These are phyloP conservation scores for Sebastes nivosus DNA, from an alignment of 2,797 vertebrate species.

Conservation along the genomic window DNA sequence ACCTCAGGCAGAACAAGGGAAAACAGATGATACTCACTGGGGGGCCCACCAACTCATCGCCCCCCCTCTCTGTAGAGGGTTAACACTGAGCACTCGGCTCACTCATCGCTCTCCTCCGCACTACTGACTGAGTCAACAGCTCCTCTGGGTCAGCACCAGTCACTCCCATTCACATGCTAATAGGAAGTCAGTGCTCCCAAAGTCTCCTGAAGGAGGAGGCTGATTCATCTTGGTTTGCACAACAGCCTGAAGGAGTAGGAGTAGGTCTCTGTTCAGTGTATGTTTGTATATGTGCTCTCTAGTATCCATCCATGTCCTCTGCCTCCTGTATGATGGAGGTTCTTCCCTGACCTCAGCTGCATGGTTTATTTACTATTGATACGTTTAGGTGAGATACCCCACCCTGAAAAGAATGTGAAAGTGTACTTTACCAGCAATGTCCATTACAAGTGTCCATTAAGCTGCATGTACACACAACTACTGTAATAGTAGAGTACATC, in stretches of 20 bases:
- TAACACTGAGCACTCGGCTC: slow-evolving; percentile 7
- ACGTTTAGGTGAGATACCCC: neutral
- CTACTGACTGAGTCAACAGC: slow-evolving; percentile 53
- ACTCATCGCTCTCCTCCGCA: slow-evolving; percentile 42
- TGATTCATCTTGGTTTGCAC: slow-evolving; percentile 30
- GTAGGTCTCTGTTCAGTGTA: neutral
- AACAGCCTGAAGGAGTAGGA: slow-evolving; percentile 10
- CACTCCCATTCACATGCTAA: slow-evolving; percentile 11
- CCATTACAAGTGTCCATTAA: neutral
- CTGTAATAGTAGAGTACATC: neutral
- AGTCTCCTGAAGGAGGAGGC: neutral
- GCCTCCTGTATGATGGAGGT: neutral
- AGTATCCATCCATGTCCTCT: neutral
- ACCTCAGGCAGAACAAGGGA: slow-evolving; percentile 49
- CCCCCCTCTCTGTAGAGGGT: neutral
- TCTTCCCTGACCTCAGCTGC: neutral
- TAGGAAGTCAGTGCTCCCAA: slow-evolving; percentile 33
- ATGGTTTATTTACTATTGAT: neutral
- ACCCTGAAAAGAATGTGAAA: neutral
- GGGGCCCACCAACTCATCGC: neutral
- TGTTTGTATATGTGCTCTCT: slow-evolving; percentile 8
- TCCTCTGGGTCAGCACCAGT: slow-evolving; percentile 27
- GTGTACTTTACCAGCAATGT: neutral
- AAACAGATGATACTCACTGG: slow-evolving; percentile 60
- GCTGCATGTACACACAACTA: neutral